These are phyloP conservation scores for Melierax canorus DNA, from an alignment of 2,113 vertebrate genomes.

Conservation along the genomic window DNA sequence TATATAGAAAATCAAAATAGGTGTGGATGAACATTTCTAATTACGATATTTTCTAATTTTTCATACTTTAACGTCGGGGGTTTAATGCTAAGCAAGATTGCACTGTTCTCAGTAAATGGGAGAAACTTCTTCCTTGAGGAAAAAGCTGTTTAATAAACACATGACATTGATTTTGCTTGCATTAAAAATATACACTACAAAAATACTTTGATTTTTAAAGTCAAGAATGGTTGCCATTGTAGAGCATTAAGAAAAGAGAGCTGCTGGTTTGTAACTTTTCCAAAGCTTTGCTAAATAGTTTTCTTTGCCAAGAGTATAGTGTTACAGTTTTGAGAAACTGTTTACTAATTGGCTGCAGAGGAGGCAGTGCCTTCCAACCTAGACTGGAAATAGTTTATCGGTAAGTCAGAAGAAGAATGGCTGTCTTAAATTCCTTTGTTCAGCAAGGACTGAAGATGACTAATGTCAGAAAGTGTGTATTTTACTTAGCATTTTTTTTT, in stretches of 20 bases:
- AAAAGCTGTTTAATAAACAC: not conserved
- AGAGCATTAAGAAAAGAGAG: not conserved
- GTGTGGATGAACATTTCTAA: not conserved
- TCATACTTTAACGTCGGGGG: not conserved
- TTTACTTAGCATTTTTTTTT: not conserved
- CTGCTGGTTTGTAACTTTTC: constrained; percentile 32
- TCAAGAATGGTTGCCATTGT: not conserved
- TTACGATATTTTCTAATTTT: not conserved
- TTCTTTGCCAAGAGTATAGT: constrained; percentile 13
- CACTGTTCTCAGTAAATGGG: not conserved
- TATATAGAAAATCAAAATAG: not conserved
- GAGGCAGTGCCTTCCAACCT: constrained; percentile 24
- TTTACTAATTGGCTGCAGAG: constrained; percentile 51
- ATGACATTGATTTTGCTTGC: not conserved
- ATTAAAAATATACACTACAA: not conserved
- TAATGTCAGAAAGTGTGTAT: constrained; percentile 6
- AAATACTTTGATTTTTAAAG: not conserved
- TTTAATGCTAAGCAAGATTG: not conserved
- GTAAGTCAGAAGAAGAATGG: not conserved
- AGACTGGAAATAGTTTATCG: not conserved
- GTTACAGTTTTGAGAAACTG: constrained; percentile 12
- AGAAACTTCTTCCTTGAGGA: not conserved
- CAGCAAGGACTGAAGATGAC: constrained; percentile 9
- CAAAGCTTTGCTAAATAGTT: not conserved
- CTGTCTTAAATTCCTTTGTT: constrained; percentile 31